Base-by-base conservation (phyloP, 2,888 invertebrate genomes). In the Cecidostiba fungosa region DNA sequence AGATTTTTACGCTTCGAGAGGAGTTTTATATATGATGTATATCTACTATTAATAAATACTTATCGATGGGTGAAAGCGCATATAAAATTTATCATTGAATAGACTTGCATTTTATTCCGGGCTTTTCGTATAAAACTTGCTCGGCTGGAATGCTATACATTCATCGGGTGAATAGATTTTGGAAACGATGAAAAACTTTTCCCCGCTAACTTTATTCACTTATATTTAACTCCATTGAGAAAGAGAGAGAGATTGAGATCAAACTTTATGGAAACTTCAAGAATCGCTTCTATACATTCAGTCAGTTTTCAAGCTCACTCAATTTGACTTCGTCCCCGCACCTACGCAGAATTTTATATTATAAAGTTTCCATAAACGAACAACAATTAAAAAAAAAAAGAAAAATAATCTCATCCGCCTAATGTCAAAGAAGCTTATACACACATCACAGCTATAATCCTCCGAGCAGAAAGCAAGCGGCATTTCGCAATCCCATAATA, bases 401-500 rank as follows among this genome's bases (percentile, higher is more conserved):
- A 47, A 47, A 47, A 12, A 2, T 59, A 59, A 59, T 59, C 54
- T 59, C 8, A n/a, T n/a, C 6, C 2, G 54, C 23, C 6, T n/a
- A n/a, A n/a, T n/a, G n/a, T n/a, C n/a, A n/a, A n/a, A n/a, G n/a
- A n/a, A n/a, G n/a, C n/a, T n/a, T n/a, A n/a, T 12, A 47, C 5
- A 47, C 14, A 6, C 47, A 16, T 16, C 43, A 1, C 43, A 32
- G 1, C 12, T 12, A 2, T 43, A 43, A 43, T 43, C 43, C 12
- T 43, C 12, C 43, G 8, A 59, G 8, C 19, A 16, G 54, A 59
- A 59, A 0, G 19, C 43, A 77, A 43, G 19, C 59, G 62, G 62
- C 43, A 62, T 77, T 77, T 77, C 16, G 62, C 77, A 62, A 77
- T 77, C 62, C n/a, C n/a, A 3, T 54, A 54, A 39, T 39, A 39